Conservation (phyloP, 2,888 invertebrate species). For the Acrobasis suavella region DNA sequence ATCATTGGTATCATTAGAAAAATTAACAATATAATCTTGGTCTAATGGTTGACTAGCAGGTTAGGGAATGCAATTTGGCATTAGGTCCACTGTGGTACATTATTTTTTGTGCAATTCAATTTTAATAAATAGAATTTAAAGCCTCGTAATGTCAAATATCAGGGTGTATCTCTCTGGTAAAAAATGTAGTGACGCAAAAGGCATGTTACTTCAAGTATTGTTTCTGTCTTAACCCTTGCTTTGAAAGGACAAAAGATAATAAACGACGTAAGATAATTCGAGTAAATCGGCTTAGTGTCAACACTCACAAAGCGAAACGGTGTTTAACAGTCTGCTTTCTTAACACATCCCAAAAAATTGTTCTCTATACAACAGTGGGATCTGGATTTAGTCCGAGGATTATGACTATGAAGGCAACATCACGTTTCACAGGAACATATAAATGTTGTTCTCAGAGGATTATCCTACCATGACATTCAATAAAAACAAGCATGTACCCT, state of each 20-base stretch:
- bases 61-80: no score
- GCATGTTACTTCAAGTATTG: constrained; percentile 18
- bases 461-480: constrained; percentile 23
- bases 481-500: not conserved
- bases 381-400: constrained; percentile 18
- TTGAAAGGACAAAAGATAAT: constrained; percentile 31
- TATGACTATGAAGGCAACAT: constrained; percentile 24
- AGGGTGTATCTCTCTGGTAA: no score
- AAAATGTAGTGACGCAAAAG: not conserved
- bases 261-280: constrained; percentile 54
- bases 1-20: no score
- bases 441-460: constrained; percentile 31
- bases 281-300: constrained; percentile 63
- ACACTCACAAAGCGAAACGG: constrained; percentile 46
- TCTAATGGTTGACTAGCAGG: no score
- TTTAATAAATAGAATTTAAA: no score
- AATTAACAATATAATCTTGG: no score
- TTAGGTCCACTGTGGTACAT: no score
- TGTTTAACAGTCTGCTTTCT: constrained; percentile 36
- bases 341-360: constrained; percentile 7
- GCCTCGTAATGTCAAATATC: no score
- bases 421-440: constrained; percentile 7
- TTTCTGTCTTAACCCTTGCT: constrained; percentile 17
- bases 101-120: no score
- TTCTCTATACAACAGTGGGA: not conserved